Conservation (phyloP, 2,113 vertebrate species). For the Glaucidium brasilianum region DNA sequence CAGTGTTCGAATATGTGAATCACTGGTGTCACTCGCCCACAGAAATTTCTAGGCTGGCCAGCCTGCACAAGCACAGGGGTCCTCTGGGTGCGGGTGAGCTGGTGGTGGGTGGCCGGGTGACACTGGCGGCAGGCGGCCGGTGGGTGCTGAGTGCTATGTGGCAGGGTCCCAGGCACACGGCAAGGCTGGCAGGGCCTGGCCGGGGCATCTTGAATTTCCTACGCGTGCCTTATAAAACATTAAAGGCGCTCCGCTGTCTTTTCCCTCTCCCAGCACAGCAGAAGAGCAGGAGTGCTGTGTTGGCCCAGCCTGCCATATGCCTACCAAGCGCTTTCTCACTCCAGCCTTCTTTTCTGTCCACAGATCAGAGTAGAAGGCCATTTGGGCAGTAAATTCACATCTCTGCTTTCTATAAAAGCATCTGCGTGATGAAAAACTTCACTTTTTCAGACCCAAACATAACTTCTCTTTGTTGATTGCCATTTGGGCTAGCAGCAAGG, state of each 20-base stretch:
- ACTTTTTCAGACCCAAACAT: neutral
- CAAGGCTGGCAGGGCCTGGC: neutral
- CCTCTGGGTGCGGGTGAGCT: neutral
- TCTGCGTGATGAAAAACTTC: neutral
- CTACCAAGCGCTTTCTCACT: neutral
- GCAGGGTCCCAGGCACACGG: neutral
- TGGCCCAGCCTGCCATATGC: neutral
- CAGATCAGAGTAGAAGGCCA: neutral
- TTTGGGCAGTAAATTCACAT: neutral
- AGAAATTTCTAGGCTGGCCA: neutral
- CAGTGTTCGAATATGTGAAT: neutral
- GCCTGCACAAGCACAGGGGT: neutral
- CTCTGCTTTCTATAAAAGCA: neutral
- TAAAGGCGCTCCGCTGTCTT: neutral
- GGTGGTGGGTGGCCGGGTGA: rapidly evolving
- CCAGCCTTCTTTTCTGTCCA: neutral
- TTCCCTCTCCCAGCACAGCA: neutral
- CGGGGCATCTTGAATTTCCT: neutral
- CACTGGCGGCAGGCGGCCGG: neutral
- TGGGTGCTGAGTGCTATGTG: neutral
- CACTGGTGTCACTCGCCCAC: neutral
- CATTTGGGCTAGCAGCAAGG: neutral
- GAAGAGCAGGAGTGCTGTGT: neutral
- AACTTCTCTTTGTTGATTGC: neutral
- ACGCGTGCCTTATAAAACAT: neutral